Evolutionary conservation across 2,888 invertebrate genomes (phyloP).

Genomic region (Callimorpha dominula): DNA sequence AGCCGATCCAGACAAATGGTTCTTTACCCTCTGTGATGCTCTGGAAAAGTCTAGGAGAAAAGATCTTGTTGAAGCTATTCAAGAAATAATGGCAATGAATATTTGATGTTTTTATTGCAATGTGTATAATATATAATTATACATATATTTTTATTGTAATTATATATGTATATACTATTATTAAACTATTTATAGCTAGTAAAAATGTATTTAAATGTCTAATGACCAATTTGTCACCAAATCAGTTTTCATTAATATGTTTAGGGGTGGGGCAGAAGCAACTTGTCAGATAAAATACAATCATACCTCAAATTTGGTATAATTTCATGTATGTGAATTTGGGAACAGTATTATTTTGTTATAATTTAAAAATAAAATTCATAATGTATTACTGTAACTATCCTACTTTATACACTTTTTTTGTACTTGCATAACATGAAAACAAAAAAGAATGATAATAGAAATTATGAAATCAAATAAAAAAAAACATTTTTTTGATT

Average conservation of each 20-base stretch:
- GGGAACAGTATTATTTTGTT: too few relatives aligned
- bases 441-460: too few relatives aligned
- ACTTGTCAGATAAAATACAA: not conserved
- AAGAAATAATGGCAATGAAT: conserved; percentile 76
- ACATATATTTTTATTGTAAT: not conserved
- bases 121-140: not conserved
- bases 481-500: too few relatives aligned
- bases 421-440: too few relatives aligned
- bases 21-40: conserved; percentile 73
- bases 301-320: too few relatives aligned
- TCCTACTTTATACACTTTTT: too few relatives aligned
- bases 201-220: too few relatives aligned
- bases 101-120: conserved; percentile 48
- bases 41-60: conserved; percentile 72
- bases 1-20: conserved; percentile 75
- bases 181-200: not conserved
- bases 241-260: not conserved
- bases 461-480: too few relatives aligned
- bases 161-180: not conserved
- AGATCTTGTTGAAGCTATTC: conserved; percentile 69
- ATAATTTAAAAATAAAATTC: too few relatives aligned
- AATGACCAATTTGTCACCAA: too few relatives aligned
- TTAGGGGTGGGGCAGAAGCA: not conserved
- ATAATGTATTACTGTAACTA: too few relatives aligned
- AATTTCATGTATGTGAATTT: too few relatives aligned